phyloP scores from a whole-genome alignment of 2,797 vertebrate species.

The Cossypha niveicapilla region DNA sequence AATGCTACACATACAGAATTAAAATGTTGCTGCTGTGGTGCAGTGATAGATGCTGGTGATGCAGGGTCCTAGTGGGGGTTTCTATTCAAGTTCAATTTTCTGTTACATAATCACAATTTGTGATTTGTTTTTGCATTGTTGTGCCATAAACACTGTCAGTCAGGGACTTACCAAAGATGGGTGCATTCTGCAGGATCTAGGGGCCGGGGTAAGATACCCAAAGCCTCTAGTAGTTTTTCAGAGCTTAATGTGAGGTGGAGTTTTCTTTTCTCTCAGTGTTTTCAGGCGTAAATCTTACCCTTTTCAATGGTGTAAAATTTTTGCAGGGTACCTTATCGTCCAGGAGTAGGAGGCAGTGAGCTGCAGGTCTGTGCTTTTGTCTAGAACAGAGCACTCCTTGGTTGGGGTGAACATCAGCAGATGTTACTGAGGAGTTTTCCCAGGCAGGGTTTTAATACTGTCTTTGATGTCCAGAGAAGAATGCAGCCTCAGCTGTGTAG shows the following conservation, averaged over 20 bases:
- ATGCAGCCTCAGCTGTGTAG: not conserved
- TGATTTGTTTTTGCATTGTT: not conserved
- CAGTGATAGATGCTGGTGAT: not conserved
- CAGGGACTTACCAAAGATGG: not conserved
- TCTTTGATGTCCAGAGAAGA: not conserved
- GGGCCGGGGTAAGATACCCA: not conserved
- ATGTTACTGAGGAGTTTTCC: not conserved
- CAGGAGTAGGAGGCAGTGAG: not conserved
- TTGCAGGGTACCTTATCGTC: not conserved
- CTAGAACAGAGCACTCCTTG: not conserved
- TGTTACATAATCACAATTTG: not conserved
- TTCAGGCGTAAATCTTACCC: not conserved
- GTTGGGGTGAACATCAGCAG: not conserved
- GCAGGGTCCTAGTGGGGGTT: not conserved
- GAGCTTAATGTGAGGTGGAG: not conserved
- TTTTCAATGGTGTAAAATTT: not conserved
- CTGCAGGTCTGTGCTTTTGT: not conserved
- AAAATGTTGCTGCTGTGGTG: not conserved
- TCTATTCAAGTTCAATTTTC: not conserved
- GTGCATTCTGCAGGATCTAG: not conserved
- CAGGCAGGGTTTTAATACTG: not conserved
- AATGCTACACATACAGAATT: not conserved
- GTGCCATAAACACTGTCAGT: rapidly evolving
- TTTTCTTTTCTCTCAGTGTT: not conserved
- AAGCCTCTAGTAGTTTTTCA: not conserved